These are phyloP conservation scores for Acrocyrtus sp. DNA, from an alignment of 2,888 invertebrate species.

Conservation along the genomic window DNA sequence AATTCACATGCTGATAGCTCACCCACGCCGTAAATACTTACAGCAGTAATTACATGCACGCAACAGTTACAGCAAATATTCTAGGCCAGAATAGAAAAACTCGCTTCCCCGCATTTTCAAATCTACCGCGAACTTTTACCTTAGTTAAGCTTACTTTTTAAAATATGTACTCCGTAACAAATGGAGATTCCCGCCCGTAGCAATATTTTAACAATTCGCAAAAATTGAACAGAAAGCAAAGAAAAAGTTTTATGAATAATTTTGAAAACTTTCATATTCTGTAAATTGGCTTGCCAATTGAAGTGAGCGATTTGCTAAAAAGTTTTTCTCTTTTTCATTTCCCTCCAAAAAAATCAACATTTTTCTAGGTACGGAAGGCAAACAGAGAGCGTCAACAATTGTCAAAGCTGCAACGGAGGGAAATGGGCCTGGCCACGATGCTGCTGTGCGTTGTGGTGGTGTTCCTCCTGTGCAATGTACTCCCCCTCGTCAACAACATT, in stretches of 20 bases:
- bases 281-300: background rate
- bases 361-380: constrained; percentile 80
- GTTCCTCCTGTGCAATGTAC: constrained; percentile 91
- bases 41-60: too few relatives aligned
- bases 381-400: constrained; percentile 89
- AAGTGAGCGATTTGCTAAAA: background rate
- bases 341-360: constrained; percentile 11
- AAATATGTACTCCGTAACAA: too few relatives aligned
- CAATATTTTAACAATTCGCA: too few relatives aligned
- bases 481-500: constrained; percentile 87
- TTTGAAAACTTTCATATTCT: background rate
- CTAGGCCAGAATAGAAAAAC: too few relatives aligned
- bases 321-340: constrained; percentile 9
- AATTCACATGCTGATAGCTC: too few relatives aligned
- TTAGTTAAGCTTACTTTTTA: too few relatives aligned
- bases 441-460: constrained; percentile 92
- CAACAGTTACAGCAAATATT: too few relatives aligned
- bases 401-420: constrained; percentile 88
- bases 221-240: background rate
- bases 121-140: too few relatives aligned
- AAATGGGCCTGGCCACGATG: constrained; percentile 95
- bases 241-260: background rate
- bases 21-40: too few relatives aligned
- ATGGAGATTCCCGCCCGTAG: too few relatives aligned
- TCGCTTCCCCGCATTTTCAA: too few relatives aligned